These are phyloP conservation scores for Magallana nippona DNA, from an alignment of 2,888 invertebrate species.

Conservation along the genomic window DNA sequence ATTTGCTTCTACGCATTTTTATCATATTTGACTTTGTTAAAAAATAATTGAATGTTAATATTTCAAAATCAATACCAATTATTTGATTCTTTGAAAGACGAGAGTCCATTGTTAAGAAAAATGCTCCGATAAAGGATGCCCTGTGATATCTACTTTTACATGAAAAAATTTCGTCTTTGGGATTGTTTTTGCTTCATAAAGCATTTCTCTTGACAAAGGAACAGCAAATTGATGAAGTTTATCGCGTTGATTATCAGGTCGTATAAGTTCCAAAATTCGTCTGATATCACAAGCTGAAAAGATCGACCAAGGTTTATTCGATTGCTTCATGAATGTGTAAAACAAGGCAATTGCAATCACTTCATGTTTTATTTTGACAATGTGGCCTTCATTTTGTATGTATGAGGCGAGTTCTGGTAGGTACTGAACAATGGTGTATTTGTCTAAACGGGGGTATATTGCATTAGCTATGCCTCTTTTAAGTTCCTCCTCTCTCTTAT, in stretches of 20 bases:
- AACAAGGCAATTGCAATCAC: not conserved
- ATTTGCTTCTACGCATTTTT: no score
- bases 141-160: not conserved
- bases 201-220: not conserved
- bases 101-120: no score
- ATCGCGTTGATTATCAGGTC: not conserved
- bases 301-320: not conserved
- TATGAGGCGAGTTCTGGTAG: not conserved
- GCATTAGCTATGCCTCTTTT: no score
- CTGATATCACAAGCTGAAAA: not conserved
- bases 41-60: no score
- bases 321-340: not conserved
- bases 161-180: not conserved
- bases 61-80: no score
- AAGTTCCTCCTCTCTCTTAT: not conserved
- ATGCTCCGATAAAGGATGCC: not conserved
- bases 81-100: not conserved
- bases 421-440: not conserved
- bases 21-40: no score
- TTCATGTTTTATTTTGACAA: not conserved
- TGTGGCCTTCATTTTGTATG: not conserved
- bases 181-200: not conserved
- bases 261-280: not conserved
- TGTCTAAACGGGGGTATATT: not conserved
- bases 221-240: not conserved